Evolutionary conservation across 1,140 invertebrate genomes (phyloP), one percentile per base, ranked within the genome.

Genomic region (Olivierus martensii): DNA sequence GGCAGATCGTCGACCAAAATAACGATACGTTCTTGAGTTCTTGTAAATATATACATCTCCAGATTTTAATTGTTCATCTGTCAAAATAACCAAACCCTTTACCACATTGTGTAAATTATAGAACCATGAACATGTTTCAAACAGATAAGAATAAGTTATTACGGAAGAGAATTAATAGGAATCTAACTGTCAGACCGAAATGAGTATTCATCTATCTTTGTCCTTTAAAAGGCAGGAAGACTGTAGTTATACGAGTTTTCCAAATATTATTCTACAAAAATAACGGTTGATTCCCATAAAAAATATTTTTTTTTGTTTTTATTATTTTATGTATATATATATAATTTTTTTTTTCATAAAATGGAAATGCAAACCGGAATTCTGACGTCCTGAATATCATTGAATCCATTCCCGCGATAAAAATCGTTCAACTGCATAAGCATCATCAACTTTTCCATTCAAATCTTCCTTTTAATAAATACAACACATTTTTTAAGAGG

Each of bases 11-110:
- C 47, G 50, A n/a, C 55, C 55, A 52, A 49, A 52, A 36, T 56
- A 56, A 15, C 46, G 50, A 14, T 42, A 43, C 14, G 39, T 49
- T 36, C 35, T 17, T 22, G 50, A 50, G 35, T 56, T 52, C 28
- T 52, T 52, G 18, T 49, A 56, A 36, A 56, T 56, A 18, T 19
- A 41, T 10, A 56, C 51, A 49, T 56, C 55, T 18, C 51, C 55
- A 22, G 54, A 46, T 15, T 41, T n/a, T 15, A 15, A 41, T 41
- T n/a, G 14, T 41, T n/a, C 14, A 41, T n/a, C 39, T 41, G 39
- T 41, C 14, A 15, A 41, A 41, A 28, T 28, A 6, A 28, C 28
- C 17, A 41, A 41, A 15, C 14, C 14, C 39, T 15, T 15, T 9
- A 45, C 18, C 21, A 17, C 12, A 45, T 17, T 12, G 17, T 45